A percentile compares a stretch with the other conserved stretches of the same genome.
These are phyloP conservation scores for Macrocentrus cingulum DNA, from an alignment of 1,140 invertebrate genomes.

Conservation along the genomic window DNA sequence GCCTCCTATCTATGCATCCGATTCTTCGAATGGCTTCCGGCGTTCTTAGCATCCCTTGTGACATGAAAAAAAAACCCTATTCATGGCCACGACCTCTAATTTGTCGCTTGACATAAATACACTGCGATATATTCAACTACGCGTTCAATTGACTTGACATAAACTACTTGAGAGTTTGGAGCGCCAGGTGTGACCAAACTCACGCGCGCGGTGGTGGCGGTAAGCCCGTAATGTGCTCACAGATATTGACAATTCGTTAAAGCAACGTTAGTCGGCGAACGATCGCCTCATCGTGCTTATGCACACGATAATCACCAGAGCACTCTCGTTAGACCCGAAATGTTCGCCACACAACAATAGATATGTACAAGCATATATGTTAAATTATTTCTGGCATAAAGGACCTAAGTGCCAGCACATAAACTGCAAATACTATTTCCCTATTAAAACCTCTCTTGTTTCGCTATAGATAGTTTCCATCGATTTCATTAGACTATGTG, in stretches of 20 bases:
- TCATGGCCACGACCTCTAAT: too few relatives aligned
- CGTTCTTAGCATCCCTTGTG: slow-evolving; percentile 7
- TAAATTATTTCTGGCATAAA: too few relatives aligned
- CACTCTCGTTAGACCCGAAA: not conserved
- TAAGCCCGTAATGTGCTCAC: too few relatives aligned
- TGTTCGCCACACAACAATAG: not conserved
- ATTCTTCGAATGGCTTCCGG: slow-evolving; percentile 10
- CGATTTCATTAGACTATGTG: too few relatives aligned
- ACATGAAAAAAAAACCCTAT: too few relatives aligned
- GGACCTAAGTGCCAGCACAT: too few relatives aligned
- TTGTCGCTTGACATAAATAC: too few relatives aligned
- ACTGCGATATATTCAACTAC: not conserved
- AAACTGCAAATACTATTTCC: too few relatives aligned
- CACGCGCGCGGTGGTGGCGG: slow-evolving; percentile 11
- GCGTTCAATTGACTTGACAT: too few relatives aligned
- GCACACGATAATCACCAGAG: slow-evolving; percentile 16
- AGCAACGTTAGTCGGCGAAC: not conserved
- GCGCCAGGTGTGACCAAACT: not conserved
- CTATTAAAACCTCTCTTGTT: too few relatives aligned
- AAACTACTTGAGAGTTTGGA: not conserved
- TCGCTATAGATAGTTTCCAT: too few relatives aligned
- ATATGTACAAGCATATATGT: slow-evolving; percentile 3
- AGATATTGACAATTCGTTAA: slow-evolving; percentile 26
- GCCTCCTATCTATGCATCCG: not conserved
- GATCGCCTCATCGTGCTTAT: not conserved